Conservation (phyloP, 2,797 vertebrate species). For the Rhadinocentrus ornatus region DNA sequence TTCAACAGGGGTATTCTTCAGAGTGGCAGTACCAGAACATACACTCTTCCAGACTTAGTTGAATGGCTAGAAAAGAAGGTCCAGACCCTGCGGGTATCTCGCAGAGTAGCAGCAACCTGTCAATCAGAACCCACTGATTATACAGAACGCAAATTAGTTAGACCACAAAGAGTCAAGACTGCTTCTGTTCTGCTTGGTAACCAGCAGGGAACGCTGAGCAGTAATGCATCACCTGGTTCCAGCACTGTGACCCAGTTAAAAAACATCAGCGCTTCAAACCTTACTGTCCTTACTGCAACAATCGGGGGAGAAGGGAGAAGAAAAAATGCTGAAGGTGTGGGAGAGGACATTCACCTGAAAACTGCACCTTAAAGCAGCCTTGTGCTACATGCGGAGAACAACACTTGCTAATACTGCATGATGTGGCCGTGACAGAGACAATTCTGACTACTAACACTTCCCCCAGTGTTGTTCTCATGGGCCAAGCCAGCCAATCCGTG, state of each 20-base stretch:
- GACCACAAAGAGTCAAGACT: not conserved
- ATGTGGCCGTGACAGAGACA: not conserved
- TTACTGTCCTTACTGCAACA: not conserved
- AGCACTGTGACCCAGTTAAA: no score
- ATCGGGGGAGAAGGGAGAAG: not conserved
- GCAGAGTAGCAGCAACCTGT: no score
- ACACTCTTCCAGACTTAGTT: not conserved
- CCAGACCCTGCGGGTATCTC: not conserved
- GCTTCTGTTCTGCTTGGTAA: not conserved
- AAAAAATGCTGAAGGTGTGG: not conserved
- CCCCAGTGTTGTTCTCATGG: not conserved
- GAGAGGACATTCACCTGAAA: not conserved
- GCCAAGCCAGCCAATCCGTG: not conserved
- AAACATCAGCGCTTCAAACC: not conserved
- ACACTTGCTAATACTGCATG: not conserved
- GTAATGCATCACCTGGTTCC: no score
- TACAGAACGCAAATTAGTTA: not conserved
- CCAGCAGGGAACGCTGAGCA: not conserved
- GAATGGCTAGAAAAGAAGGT: not conserved
- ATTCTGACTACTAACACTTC: not conserved
- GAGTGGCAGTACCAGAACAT: not conserved
- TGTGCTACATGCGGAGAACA: not conserved
- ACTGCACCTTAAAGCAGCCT: not conserved
- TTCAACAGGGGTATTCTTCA: not conserved
- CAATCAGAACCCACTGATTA: no score